Conservation (phyloP, 2,888 invertebrate species). For the Archips xylosteana region DNA sequence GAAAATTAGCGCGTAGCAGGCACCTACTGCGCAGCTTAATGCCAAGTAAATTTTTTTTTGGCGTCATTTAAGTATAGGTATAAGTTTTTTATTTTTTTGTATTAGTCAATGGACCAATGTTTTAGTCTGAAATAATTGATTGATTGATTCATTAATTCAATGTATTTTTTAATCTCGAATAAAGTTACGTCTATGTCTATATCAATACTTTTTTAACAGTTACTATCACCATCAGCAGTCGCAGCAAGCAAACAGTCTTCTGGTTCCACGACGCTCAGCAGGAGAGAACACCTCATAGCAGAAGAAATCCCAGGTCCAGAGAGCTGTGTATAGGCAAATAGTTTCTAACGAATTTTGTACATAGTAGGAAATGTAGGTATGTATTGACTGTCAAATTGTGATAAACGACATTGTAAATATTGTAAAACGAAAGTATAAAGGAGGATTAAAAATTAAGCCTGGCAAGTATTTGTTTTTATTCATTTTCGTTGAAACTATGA, state of each 20-base stretch:
- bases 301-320: constrained; percentile 83
- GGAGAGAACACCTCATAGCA: constrained; percentile 80
- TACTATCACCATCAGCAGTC: constrained; percentile 64
- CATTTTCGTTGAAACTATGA: not conserved
- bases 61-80: no score
- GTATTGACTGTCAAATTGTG: constrained; percentile 76
- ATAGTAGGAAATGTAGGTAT: constrained; percentile 60
- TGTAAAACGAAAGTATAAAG: constrained; percentile 55
- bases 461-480: constrained; percentile 42
- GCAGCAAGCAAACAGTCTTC: constrained; percentile 61
- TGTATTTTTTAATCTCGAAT: no score
- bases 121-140: no score
- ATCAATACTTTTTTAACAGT: constrained; percentile 52
- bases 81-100: no score
- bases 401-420: constrained; percentile 72
- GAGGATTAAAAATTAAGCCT: constrained; percentile 55
- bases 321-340: constrained; percentile 76
- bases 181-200: no score
- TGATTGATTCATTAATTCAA: no score
- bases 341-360: constrained; percentile 59
- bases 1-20: no score
- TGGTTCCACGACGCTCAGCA: constrained; percentile 70
- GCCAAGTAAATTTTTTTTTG: no score
- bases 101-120: no score
- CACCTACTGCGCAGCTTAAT: no score